Evolutionary conservation across 2,888 invertebrate species (phyloP).

Genomic region (Dromius quadrimaculatus): DNA sequence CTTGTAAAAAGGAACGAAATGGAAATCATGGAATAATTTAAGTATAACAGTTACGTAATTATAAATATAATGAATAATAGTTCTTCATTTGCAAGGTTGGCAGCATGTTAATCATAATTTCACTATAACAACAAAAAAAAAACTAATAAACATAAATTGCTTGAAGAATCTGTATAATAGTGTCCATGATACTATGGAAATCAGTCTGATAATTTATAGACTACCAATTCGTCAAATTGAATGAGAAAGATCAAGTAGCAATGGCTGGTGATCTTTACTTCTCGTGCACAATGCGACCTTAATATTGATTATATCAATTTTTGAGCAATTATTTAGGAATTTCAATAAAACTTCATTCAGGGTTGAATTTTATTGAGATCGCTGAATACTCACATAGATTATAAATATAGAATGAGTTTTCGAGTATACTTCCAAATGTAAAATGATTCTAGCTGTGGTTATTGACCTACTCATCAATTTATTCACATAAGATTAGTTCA

Average conservation of each 20-base stretch:
- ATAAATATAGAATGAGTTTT: no score
- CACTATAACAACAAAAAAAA: constrained; percentile 7
- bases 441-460: no score
- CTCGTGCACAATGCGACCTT: constrained; percentile 13
- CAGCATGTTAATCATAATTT: constrained; percentile 33
- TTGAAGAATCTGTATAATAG: constrained; percentile 16
- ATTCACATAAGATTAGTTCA: no score
- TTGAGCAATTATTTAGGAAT: constrained; percentile 10
- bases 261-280: neutral
- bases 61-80: constrained; percentile 1
- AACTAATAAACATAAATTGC: constrained; percentile 21
- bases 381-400: no score
- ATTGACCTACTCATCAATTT: no score
- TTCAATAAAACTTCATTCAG: no score
- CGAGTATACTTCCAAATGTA: no score
- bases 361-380: no score
- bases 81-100: constrained; percentile 17
- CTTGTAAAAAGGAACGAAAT: neutral
- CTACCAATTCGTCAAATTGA: constrained; percentile 19
- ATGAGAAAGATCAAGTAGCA: neutral
- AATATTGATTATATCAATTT: neutral
- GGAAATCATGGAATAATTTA: neutral
- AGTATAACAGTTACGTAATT: neutral
- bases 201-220: constrained; percentile 3
- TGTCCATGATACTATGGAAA: constrained; percentile 29